phyloP scores from a whole-genome alignment of 1,140 invertebrate genomes.

The Teleogryllus occipitalis region DNA sequence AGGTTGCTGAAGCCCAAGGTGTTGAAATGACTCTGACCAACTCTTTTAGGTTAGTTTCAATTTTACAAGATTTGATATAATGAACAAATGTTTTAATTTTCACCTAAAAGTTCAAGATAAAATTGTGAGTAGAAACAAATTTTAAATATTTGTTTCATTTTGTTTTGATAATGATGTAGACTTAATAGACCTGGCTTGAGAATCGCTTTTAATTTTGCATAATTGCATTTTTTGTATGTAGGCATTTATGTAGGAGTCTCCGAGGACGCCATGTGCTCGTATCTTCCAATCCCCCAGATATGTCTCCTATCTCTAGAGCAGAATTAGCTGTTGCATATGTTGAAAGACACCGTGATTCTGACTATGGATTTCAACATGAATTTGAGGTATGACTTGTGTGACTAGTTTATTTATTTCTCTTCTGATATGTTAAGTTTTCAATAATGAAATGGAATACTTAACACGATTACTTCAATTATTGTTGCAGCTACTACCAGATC shows the following conservation, averaged over 20 bases:
- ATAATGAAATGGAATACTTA: background rate
- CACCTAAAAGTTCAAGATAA: too few relatives aligned
- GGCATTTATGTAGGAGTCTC: constrained; percentile 50
- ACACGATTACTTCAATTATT: background rate
- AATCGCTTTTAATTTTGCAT: constrained; percentile 17
- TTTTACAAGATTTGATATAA: too few relatives aligned
- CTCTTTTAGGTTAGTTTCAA: constrained; percentile 47
- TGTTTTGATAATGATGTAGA: too few relatives aligned
- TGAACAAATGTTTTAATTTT: too few relatives aligned
- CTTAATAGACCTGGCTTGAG: background rate
- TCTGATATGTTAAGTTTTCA: background rate
- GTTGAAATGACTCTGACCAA: constrained; percentile 64
- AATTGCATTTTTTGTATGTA: constrained; percentile 29
- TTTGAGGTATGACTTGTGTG: constrained; percentile 45
- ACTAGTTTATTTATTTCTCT: background rate
- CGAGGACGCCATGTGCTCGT: constrained; percentile 57
- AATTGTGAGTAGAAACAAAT: too few relatives aligned
- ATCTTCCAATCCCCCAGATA: constrained; percentile 61
- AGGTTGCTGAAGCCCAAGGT: constrained; percentile 59
- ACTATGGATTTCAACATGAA: constrained; percentile 81
- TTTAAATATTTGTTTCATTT: too few relatives aligned
- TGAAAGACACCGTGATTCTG: constrained; percentile 73
- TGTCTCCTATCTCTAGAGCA: constrained; percentile 64
- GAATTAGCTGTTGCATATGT: constrained; percentile 65
- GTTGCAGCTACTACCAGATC: constrained; percentile 60